Base-by-base conservation (phyloP, 2,797 vertebrate species). In the Tadarida brasiliensis region DNA sequence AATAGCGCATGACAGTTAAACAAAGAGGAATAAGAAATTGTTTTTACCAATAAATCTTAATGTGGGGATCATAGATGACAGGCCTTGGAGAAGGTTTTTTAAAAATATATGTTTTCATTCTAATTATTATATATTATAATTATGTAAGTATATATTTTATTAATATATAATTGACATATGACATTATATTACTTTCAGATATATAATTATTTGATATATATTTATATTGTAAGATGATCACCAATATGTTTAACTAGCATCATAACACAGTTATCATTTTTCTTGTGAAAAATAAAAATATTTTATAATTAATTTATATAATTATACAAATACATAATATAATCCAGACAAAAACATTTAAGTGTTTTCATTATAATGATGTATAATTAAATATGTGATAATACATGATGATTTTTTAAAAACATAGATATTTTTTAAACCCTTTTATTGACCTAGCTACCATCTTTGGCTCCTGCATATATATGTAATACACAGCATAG, bases 31-130 rank as follows among this genome's bases (percentile, higher is more conserved):
- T 76, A 95, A 91, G 59, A 78, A 87, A 91, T 15, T 51, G 15
- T 80, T 74, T 86, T 87, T 3, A 95, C 8, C 63, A 86, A 49
- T 88, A 56, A 26, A 87, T 94, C 35, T 93, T 44, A 81, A 92
- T 74, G n/a, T 70, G 57, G 26, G 24, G 16, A 12, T 33, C 22
- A 95, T 19, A 70, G 33, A 89, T 78, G 19, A 30, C 9, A 89
- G 3, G 4, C 30, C 28, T 59, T 59, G 15, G 80, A 67, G 4
- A 61, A 8, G 15, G 22, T 59, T 87, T 51, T 77, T 91, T 33
- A 17, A 67, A 82, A 44, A 44, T 44, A 65, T 81, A 76, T 51
- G n/a, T 87, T 85, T 77, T 86, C 17, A 78, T 44, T 51, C 73
- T 82, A 71, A 90, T 77, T 78, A 87, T 63, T 70, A n/a, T n/a